Evolutionary conservation across 2,113 vertebrate genomes (phyloP).

Genomic region (Scomber colias): DNA sequence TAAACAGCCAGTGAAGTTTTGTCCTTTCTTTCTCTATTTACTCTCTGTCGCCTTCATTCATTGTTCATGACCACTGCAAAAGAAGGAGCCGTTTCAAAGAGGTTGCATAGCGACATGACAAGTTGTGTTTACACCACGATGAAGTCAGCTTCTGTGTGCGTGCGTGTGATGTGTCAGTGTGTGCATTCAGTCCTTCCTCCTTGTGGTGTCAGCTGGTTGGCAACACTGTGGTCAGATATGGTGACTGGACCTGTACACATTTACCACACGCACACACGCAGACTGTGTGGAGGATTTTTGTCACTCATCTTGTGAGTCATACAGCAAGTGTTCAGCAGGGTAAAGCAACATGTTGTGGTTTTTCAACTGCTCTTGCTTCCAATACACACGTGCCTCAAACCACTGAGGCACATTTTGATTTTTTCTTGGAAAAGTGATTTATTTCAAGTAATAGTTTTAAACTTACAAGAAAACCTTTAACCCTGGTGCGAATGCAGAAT

Average conservation of each 20-base stretch:
- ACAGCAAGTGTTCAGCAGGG: background rate
- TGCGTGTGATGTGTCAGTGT: background rate
- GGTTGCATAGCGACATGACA: slow-evolving; percentile 69
- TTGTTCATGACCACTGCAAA: slow-evolving; percentile 28
- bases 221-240: slow-evolving; percentile 48
- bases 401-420: too few relatives aligned
- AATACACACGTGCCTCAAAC: too few relatives aligned
- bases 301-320: background rate
- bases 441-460: too few relatives aligned
- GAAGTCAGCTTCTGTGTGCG: slow-evolving; percentile 7
- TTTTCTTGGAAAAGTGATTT: too few relatives aligned
- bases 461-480: background rate
- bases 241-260: slow-evolving; percentile 7
- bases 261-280: slow-evolving; percentile 5
- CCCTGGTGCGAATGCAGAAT: background rate
- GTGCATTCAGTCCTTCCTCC: background rate
- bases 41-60: background rate
- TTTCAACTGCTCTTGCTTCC: too few relatives aligned
- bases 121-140: slow-evolving; percentile 69
- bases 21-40: slow-evolving; percentile 7
- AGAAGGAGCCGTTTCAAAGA: slow-evolving; percentile 4
- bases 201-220: slow-evolving; percentile 58
- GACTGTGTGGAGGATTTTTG: slow-evolving; percentile 7
- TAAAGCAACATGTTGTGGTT: too few relatives aligned
- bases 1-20: slow-evolving; percentile 2